Conservation (phyloP, 2,113 vertebrate genomes). For the Oncorhynchus nerka region DNA sequence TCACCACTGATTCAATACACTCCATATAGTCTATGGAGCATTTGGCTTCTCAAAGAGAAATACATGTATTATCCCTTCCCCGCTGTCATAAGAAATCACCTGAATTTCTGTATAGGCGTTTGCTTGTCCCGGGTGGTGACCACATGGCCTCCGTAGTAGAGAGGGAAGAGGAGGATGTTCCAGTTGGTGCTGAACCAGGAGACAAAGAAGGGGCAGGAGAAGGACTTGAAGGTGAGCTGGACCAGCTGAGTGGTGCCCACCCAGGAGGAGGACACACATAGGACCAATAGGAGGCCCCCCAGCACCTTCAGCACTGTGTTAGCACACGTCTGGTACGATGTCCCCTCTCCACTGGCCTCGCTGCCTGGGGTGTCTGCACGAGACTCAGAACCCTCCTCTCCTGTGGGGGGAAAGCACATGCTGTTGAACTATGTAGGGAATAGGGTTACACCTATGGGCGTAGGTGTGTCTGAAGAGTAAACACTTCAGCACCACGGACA, state of each 20-base stretch:
- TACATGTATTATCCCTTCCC: not conserved
- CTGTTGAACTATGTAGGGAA: too few relatives aligned
- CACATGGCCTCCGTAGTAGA: constrained; percentile 95
- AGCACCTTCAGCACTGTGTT: constrained; percentile 84
- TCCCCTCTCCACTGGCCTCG: constrained; percentile 65
- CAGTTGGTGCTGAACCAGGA: constrained; percentile 99
- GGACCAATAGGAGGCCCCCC: constrained; percentile 90
- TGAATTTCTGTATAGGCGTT: constrained; percentile 94
- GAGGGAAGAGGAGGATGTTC: constrained; percentile 98
- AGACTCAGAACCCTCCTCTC: constrained; percentile 87
- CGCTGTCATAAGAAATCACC: constrained; percentile 68
- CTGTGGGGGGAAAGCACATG: constrained; percentile 59
- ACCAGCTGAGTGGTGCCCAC: constrained; percentile 96
- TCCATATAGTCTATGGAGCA: not conserved
- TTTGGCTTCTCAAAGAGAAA: not conserved
- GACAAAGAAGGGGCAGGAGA: constrained; percentile 98
- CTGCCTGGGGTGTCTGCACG: constrained; percentile 80
- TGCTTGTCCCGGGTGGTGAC: constrained; percentile 90
- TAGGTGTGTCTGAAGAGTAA: too few relatives aligned
- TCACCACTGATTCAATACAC: not conserved
- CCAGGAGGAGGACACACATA: constrained; percentile 95
- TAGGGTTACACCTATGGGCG: too few relatives aligned
- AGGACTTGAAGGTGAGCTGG: constrained; percentile 95
- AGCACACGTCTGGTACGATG: constrained; percentile 82
- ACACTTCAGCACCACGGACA: too few relatives aligned